Evolutionary conservation across 1,140 invertebrate genomes (phyloP).

Genomic region (Aphis gossypii): DNA sequence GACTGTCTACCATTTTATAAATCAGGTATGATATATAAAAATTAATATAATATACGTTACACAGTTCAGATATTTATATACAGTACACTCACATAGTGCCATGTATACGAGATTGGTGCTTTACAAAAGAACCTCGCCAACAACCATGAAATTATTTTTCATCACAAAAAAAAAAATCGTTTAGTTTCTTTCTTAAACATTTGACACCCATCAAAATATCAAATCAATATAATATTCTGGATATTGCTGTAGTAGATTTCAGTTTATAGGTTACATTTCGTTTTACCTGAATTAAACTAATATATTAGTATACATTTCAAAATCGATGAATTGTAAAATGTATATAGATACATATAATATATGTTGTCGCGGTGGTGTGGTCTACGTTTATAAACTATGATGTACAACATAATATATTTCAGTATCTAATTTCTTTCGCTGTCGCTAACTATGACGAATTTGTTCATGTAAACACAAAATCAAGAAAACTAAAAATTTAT

Average conservation of each 20-base stretch:
- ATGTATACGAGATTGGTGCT: background rate
- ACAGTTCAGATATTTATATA: background rate
- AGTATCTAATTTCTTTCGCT: background rate
- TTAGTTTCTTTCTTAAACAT: background rate
- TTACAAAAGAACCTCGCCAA: background rate
- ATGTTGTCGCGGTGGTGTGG: background rate
- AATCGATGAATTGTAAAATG: background rate
- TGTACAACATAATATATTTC: background rate
- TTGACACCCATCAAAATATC: background rate
- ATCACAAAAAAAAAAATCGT: conserved; percentile 10
- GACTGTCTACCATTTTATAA: background rate
- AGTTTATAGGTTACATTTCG: background rate
- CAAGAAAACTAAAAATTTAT: background rate
- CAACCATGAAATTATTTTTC: conserved; percentile 23
- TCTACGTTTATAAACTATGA: background rate
- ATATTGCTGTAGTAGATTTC: background rate
- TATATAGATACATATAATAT: background rate
- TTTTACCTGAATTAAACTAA: background rate
- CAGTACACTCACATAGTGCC: background rate
- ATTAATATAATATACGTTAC: background rate
- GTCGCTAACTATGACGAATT: background rate
- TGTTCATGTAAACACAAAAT: background rate
- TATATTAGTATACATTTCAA: background rate
- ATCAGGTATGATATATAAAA: background rate
- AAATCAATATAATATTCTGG: background rate